These are phyloP conservation scores for Acanthoscelides obtectus DNA, from an alignment of 2,888 invertebrate genomes.

Conservation along the genomic window DNA sequence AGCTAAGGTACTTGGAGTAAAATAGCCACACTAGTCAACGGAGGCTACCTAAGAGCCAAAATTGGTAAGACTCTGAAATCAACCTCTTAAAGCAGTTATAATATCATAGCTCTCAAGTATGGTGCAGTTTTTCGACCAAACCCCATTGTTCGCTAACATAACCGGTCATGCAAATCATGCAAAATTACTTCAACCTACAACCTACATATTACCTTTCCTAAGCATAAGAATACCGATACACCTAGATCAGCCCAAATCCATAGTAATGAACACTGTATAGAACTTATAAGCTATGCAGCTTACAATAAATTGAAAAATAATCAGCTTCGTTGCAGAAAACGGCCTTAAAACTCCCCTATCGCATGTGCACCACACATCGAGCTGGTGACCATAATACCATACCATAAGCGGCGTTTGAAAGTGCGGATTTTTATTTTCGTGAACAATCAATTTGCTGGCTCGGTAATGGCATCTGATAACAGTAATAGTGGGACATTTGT, in stretches of 20 bases:
- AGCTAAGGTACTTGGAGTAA: too few species aligned
- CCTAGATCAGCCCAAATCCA: neutral
- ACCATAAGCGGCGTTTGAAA: neutral
- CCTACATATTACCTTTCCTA: neutral
- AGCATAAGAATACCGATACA: neutral
- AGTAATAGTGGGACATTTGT: slow-evolving; percentile 18
- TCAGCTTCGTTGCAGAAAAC: neutral
- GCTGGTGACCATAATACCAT: neutral
- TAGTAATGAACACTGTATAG: neutral
- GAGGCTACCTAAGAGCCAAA: too few species aligned
- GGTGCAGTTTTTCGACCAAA: too few species aligned
- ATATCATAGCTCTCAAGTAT: too few species aligned
- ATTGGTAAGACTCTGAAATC: too few species aligned
- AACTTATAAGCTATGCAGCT: neutral
- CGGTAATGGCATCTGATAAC: slow-evolving; percentile 21
- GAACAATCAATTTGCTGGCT: slow-evolving; percentile 23
- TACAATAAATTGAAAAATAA: neutral
- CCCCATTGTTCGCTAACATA: too few species aligned
- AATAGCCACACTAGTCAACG: too few species aligned
- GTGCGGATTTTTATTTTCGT: slow-evolving; percentile 14
- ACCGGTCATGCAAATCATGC: too few species aligned
- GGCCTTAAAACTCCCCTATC: neutral
- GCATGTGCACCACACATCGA: neutral
- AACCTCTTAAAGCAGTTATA: too few species aligned
- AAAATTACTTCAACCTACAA: neutral